phyloP scores from a whole-genome alignment of 2,797 vertebrate genomes.

The Malurus splendens region DNA sequence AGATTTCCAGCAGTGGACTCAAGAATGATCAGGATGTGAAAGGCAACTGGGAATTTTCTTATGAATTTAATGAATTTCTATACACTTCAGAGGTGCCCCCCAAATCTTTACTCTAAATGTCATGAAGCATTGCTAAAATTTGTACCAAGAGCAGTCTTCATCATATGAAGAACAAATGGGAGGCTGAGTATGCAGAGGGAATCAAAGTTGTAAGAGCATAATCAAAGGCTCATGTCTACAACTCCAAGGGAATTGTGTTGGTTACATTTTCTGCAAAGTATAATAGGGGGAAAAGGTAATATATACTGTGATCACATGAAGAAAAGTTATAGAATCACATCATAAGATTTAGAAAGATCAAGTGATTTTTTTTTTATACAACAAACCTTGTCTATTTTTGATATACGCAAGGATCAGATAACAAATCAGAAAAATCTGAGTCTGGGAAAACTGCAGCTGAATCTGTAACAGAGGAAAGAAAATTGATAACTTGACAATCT shows the following conservation, averaged over 20 bases:
- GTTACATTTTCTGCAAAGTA: not conserved
- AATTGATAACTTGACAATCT: not conserved
- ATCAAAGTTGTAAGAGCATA: not conserved
- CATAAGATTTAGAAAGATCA: not conserved
- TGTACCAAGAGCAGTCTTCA: not conserved
- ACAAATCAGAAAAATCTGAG: not conserved
- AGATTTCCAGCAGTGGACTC: not conserved
- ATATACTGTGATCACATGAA: not conserved
- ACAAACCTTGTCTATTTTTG: not conserved
- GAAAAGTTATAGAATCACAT: not conserved
- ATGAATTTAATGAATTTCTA: not conserved
- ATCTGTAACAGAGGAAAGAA: not conserved
- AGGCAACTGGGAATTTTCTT: not conserved
- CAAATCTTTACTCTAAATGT: not conserved
- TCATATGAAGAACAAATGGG: not conserved
- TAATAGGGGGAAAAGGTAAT: not conserved
- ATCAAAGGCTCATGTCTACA: not conserved
- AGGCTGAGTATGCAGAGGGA: fast-evolving
- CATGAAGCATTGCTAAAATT: not conserved
- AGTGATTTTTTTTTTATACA: not conserved
- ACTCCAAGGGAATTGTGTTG: not conserved
- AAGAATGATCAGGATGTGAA: not conserved
- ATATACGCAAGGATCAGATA: not conserved
- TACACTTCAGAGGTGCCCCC: not conserved
- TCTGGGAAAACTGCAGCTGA: not conserved